Base-by-base conservation (phyloP, 2,888 invertebrate species). In the Athalia cordata region DNA sequence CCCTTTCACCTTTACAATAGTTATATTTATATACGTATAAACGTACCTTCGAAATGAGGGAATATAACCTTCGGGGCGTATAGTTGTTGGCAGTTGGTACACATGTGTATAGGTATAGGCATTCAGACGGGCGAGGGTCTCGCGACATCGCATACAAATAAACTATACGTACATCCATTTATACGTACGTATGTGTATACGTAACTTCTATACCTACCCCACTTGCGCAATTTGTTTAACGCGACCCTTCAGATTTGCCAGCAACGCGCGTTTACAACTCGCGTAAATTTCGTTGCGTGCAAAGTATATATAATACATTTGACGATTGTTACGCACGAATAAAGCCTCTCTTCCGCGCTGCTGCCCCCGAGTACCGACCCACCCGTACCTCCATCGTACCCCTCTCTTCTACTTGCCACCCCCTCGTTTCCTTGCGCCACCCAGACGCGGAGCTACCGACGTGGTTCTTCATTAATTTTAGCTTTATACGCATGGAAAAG, bases 161-260 rank as follows among this genome's bases (percentile, higher is more conserved):
- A 29, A 29, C 29, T 2, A 29, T 29, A 29, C 29, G 29, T 29
- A 29, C 29, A 29, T 29, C 0, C 29, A 29, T 29, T 29, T 29
- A 29, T 29, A 29, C 29, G 29, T 29, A 29, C 29, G 29, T 1
- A 29, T 29, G 29, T 29, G 29, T 29, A n/a, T 29, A 29, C 29
- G 29, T 29, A 29, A 29, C 29, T 29, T 47, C 55, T 77, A 45
- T 45, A 62, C 13, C 64, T 75, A 43, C 8, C 45, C 45, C 72
- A 78, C 61, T 66, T 66, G 65, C 67, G 62, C 64, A 59, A 72
- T 72, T 72, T 72, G 72, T 72, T 72, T 9, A 72, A 72, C 72
- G 72, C 59, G 57, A 72, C 45, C 29, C 59, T 72, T 72, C 72
- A 59, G 72, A 72, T 72, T 72, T 72, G 43, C 47, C n/a, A 59